Conservation (phyloP, 1,140 invertebrate species). For the Macrotrachela quadricornifera region DNA sequence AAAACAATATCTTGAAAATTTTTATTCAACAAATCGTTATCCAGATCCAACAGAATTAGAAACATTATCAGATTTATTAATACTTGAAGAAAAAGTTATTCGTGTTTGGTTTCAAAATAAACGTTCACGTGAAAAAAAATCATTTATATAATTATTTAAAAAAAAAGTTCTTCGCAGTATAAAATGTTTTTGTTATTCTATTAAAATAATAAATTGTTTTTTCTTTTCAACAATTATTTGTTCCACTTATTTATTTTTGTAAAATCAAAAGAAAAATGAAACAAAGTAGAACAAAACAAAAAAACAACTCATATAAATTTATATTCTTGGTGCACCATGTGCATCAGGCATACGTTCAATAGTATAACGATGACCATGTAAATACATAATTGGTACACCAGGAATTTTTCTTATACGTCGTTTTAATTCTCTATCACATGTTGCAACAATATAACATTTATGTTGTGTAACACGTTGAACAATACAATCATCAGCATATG, state of each 20-base stretch:
- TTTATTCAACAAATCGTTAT: conserved; percentile 5
- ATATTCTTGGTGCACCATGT: conserved; percentile 56
- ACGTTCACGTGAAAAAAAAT: conserved; percentile 6
- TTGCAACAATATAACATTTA: conserved; percentile 97
- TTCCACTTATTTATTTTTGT: too few relatives aligned
- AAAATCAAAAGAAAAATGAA: too few relatives aligned
- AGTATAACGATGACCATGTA: conserved; percentile 41
- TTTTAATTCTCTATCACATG: conserved; percentile 92
- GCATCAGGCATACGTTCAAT: conserved; percentile 97
- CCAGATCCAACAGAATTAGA: conserved; percentile 7
- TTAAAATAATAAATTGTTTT: too few relatives aligned
- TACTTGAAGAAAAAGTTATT: conserved; percentile 3
- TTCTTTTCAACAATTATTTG: too few relatives aligned
- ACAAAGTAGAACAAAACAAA: too few relatives aligned
- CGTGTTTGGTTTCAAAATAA: conserved; percentile 9
- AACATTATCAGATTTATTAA: neutral
- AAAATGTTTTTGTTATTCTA: too few relatives aligned
- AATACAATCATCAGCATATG: conserved; percentile 95
- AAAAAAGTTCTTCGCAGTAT: too few relatives aligned
- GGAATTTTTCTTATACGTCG: conserved; percentile 87
- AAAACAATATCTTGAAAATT: neutral
- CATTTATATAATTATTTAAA: too few relatives aligned
- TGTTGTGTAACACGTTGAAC: conserved; percentile 84
- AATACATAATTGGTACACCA: conserved; percentile 82
- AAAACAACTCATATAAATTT: too few relatives aligned